A percentile compares a stretch with the other conserved stretches of the same genome.
Evolutionary conservation across 2,888 invertebrate genomes (phyloP).

Genomic region (Cosmia pyralina): DNA sequence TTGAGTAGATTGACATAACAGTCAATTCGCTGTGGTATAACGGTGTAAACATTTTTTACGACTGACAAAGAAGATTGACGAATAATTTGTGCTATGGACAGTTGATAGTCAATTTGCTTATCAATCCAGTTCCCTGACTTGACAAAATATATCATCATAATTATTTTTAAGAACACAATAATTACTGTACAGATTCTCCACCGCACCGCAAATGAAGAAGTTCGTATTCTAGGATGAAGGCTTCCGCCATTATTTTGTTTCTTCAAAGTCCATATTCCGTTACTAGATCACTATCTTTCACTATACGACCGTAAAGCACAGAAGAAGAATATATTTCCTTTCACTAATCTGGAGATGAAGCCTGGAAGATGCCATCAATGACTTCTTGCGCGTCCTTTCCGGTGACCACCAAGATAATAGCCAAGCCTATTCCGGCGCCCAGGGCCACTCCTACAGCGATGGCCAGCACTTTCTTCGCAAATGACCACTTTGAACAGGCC

Average conservation of each 20-base stretch:
- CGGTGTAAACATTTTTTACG: background rate
- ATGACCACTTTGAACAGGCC: slow-evolving; percentile 84
- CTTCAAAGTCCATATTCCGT: slow-evolving; percentile 22
- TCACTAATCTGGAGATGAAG: slow-evolving; percentile 68
- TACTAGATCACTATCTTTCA: slow-evolving; percentile 17
- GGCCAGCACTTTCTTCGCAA: slow-evolving; percentile 78
- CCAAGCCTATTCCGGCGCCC: slow-evolving; percentile 81
- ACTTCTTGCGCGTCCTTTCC: slow-evolving; percentile 65
- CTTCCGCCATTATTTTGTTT: background rate
- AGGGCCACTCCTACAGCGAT: slow-evolving; percentile 79
- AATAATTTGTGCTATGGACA: background rate
- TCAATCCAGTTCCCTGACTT: background rate
- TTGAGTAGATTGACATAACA: background rate
- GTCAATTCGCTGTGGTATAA: too few species aligned
- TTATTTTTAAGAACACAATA: slow-evolving; percentile 10
- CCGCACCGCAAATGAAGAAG: slow-evolving; percentile 17
- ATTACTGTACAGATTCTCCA: slow-evolving; percentile 13
- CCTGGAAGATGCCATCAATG: slow-evolving; percentile 72
- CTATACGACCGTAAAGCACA: background rate
- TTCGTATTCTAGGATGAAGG: background rate
- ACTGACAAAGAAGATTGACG: background rate
- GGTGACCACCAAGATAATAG: slow-evolving; percentile 70
- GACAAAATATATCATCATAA: slow-evolving; percentile 1
- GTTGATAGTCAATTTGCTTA: background rate
- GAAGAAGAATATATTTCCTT: background rate